These are phyloP conservation scores for Montipora efflorescens DNA, from an alignment of 64 coral and sea anemone genomes.

Conservation along the genomic window DNA sequence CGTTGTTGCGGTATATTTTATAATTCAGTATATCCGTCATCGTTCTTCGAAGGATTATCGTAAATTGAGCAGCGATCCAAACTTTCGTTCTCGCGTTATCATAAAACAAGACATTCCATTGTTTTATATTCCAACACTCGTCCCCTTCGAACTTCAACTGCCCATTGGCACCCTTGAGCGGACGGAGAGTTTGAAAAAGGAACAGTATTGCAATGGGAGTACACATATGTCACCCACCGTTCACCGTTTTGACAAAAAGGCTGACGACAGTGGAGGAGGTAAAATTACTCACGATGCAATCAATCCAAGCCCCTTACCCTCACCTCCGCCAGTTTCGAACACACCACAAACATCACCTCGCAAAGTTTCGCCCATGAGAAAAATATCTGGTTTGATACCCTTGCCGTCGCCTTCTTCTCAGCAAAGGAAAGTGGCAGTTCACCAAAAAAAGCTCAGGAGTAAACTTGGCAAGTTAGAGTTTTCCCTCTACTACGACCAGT, in stretches of 20 bases:
- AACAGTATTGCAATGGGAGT: not conserved
- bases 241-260: slow-evolving; percentile 1
- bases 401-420: not conserved
- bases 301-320: not conserved
- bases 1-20: slow-evolving; percentile 15
- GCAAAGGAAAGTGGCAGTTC: slow-evolving; percentile 18
- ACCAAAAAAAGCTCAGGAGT: no score
- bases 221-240: slow-evolving; percentile 1
- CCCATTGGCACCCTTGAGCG: not conserved
- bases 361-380: not conserved
- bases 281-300: not conserved
- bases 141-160: slow-evolving; percentile 23
- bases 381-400: not conserved
- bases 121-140: slow-evolving; percentile 22
- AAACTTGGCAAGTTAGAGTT: slow-evolving; percentile 64
- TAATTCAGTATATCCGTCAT: not conserved
- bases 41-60: not conserved
- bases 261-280: not conserved
- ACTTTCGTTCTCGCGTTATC: not conserved
- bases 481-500: slow-evolving; percentile 57
- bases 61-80: slow-evolving; percentile 1
- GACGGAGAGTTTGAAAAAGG: slow-evolving; percentile 4
- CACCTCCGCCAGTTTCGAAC: not conserved
- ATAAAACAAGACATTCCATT: slow-evolving; percentile 34
- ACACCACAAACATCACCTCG: not conserved